These are phyloP conservation scores for Psittacula cyanocephala DNA, from an alignment of 2,113 vertebrate genomes.

Conservation along the genomic window DNA sequence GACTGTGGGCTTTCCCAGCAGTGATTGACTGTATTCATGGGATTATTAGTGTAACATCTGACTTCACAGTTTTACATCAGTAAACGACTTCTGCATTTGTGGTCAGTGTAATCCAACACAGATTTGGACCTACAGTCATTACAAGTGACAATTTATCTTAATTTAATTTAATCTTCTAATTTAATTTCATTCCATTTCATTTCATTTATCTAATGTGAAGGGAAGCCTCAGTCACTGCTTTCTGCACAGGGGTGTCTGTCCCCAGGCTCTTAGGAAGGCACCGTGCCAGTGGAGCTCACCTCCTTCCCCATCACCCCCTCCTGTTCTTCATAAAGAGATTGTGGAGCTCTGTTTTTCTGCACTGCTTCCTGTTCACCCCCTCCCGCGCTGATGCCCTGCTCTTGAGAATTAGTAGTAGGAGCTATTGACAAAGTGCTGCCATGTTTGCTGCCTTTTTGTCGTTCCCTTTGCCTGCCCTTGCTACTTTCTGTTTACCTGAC, in stretches of 20 bases:
- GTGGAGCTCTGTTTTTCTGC: neutral
- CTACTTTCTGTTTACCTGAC: neutral
- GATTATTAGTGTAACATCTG: neutral
- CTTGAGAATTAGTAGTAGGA: neutral
- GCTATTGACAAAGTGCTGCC: neutral
- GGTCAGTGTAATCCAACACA: neutral
- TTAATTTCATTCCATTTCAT: neutral
- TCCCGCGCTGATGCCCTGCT: neutral
- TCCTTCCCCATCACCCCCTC: neutral
- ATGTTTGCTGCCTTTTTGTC: neutral
- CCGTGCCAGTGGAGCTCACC: neutral
- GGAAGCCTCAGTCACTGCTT: neutral
- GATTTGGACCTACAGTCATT: neutral
- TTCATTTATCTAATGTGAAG: neutral
- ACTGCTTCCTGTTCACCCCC: neutral
- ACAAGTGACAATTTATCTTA: neutral
- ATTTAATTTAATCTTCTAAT: neutral
- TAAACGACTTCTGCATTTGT: neutral
- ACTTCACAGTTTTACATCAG: neutral
- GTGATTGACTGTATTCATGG: neutral
- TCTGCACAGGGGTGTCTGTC: neutral
- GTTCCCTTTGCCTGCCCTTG: rapidly evolving
- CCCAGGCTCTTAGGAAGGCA: neutral
- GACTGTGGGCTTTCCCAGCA: neutral
- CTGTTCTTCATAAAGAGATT: neutral